These are phyloP conservation scores for Elegia similella DNA, from an alignment of 2,888 invertebrate species.

Conservation along the genomic window DNA sequence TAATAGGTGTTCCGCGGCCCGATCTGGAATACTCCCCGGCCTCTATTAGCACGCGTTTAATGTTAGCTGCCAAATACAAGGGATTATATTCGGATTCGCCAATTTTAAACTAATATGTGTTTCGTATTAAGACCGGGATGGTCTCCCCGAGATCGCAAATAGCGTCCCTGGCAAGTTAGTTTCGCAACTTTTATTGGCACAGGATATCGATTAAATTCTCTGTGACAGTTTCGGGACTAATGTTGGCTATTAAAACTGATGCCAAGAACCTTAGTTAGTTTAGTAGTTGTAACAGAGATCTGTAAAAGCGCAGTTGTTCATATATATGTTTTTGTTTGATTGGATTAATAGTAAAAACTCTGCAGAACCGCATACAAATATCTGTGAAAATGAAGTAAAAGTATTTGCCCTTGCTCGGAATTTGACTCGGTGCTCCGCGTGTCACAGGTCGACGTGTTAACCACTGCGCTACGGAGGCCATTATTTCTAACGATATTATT, in stretches of 20 bases:
- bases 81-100: slow-evolving; percentile 46
- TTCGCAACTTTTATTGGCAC: slow-evolving; percentile 12
- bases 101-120: slow-evolving; percentile 35
- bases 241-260: not conserved
- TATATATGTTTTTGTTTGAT: too few relatives aligned
- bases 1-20: slow-evolving; percentile 60
- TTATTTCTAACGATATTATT: too few relatives aligned
- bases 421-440: too few relatives aligned
- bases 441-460: too few relatives aligned
- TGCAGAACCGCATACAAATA: too few relatives aligned
- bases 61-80: slow-evolving; percentile 43
- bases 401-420: too few relatives aligned
- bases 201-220: slow-evolving; percentile 6
- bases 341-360: too few relatives aligned
- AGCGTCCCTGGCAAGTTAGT: slow-evolving; percentile 7
- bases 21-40: slow-evolving; percentile 45
- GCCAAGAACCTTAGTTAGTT: not conserved
- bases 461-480: too few relatives aligned
- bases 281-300: too few relatives aligned
- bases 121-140: slow-evolving; percentile 20
- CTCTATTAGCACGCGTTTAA: slow-evolving; percentile 47
- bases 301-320: too few relatives aligned
- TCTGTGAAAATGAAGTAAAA: too few relatives aligned
- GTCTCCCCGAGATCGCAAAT: slow-evolving; percentile 13
- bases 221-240: not conserved